These are phyloP conservation scores for Mus pahari DNA, from an alignment of 2,113 vertebrate genomes.

Conservation along the genomic window DNA sequence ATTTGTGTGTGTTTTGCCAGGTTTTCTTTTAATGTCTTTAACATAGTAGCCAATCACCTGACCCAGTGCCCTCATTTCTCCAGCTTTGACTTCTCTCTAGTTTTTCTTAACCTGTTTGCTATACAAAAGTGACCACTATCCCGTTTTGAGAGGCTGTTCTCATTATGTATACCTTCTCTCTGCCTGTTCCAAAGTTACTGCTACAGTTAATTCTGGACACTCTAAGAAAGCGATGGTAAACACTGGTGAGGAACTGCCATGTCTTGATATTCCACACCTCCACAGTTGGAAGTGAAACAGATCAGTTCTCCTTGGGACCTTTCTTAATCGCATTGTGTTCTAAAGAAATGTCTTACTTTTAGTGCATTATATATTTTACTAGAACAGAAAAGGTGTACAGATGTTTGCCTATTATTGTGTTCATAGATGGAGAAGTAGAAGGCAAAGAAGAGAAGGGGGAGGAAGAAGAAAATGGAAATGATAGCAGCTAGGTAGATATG, in stretches of 20 bases:
- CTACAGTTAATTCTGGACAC: fast-evolving
- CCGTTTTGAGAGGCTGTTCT: background rate
- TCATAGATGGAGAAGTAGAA: background rate
- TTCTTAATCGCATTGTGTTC: background rate
- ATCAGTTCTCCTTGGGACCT: fast-evolving
- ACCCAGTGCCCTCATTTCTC: fast-evolving
- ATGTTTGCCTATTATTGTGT: background rate
- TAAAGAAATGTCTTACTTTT: background rate
- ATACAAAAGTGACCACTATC: fast-evolving
- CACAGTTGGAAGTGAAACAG: fast-evolving
- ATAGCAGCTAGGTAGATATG: background rate
- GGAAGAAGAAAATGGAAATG: background rate
- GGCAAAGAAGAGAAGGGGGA: background rate
- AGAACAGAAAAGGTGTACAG: background rate
- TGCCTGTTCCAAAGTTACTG: background rate
- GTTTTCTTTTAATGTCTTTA: background rate
- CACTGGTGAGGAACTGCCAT: background rate
- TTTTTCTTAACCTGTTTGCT: background rate
- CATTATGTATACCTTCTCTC: background rate
- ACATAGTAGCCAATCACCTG: background rate
- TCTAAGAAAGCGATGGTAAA: background rate
- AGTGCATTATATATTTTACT: background rate
- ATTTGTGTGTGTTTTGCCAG: background rate
- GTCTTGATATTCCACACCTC: fast-evolving
- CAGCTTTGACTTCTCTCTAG: background rate